phyloP scores from a whole-genome alignment of 1,140 invertebrate species.

The Zelostemma sp. region DNA sequence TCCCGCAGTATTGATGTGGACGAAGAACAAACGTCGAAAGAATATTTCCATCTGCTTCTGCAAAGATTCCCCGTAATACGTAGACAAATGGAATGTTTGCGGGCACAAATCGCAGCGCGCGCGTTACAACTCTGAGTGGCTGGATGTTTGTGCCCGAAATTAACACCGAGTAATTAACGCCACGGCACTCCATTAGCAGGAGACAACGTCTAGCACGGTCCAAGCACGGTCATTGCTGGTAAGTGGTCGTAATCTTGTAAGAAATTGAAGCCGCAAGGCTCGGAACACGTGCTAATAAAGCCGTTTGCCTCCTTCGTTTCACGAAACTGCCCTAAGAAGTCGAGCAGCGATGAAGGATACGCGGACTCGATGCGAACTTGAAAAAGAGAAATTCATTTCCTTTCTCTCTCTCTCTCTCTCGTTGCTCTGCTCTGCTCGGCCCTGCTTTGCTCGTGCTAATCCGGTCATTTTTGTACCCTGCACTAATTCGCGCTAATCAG shows the following conservation, averaged over 20 bases:
- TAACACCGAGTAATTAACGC: conserved; percentile 63
- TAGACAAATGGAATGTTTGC: no score
- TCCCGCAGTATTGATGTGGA: no score
- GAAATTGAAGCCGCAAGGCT: conserved; percentile 45
- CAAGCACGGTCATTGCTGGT: conserved; percentile 47
- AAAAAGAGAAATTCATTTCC: no score
- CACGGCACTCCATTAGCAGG: conserved; percentile 58
- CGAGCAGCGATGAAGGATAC: conserved; percentile 39
- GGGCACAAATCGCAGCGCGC: not conserved
- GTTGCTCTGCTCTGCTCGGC: no score
- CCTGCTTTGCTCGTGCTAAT: no score
- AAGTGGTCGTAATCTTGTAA: conserved; percentile 52
- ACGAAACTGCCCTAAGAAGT: conserved; percentile 41
- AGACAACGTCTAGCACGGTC: conserved; percentile 51
- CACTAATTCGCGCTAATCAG: no score
- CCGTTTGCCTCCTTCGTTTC: conserved; percentile 47
- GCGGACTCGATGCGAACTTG: conserved; percentile 35
- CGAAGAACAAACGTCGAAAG: no score
- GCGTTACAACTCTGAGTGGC: not conserved
- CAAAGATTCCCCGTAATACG: no score
- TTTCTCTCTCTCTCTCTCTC: no score
- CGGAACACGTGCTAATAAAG: conserved; percentile 56
- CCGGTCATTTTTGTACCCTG: no score
- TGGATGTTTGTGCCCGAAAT: conserved; percentile 43
- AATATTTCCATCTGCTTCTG: no score